Evolutionary conservation across 1,140 invertebrate genomes (phyloP).

Genomic region (Aphidius ervi): DNA sequence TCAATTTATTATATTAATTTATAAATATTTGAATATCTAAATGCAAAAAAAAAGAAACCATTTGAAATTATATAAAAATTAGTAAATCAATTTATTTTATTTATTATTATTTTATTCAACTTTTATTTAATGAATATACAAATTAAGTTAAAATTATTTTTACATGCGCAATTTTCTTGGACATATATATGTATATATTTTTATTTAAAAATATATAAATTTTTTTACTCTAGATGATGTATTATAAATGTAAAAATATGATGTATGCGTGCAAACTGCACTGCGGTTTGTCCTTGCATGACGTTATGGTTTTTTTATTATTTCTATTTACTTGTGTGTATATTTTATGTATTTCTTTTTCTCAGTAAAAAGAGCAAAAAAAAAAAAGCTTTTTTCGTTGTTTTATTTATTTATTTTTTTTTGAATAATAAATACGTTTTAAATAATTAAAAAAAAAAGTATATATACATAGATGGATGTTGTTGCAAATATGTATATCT

Average conservation of each 20-base stretch:
- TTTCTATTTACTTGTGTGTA: not conserved
- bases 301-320: slow-evolving; percentile 30
- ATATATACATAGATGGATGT: slow-evolving; percentile 1
- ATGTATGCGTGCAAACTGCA: slow-evolving; percentile 28
- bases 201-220: slow-evolving; percentile 2
- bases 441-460: no score
- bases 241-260: slow-evolving; percentile 21
- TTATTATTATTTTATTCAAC: not conserved
- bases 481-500: not conserved
- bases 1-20: no score
- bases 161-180: slow-evolving; percentile 1
- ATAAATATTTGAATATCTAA: no score
- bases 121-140: slow-evolving; percentile 9
- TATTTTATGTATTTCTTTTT: not conserved
- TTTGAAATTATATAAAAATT: no score
- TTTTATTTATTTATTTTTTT: not conserved
- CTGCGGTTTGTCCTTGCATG: slow-evolving; percentile 32
- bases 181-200: not conserved
- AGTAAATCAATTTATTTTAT: no score
- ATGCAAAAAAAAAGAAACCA: no score
- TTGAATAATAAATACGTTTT: not conserved
- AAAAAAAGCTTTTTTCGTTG: not conserved
- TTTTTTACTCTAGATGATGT: slow-evolving; percentile 6
- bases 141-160: slow-evolving; percentile 12
- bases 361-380: no score